Evolutionary conservation across 2,888 invertebrate genomes (phyloP).

Genomic region (Ferdinandea cuprea): DNA sequence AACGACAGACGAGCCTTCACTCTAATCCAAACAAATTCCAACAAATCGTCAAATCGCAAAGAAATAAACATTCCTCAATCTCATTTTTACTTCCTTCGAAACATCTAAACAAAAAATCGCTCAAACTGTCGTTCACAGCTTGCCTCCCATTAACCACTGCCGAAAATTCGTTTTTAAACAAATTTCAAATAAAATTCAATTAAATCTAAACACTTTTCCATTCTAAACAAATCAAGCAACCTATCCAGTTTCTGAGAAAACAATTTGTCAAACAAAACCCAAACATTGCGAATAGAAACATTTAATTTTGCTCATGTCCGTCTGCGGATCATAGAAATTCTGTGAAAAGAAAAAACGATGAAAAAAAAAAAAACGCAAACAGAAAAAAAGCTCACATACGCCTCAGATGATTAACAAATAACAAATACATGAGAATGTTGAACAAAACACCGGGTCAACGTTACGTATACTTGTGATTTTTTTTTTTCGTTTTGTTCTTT

Average conservation of each 20-base stretch:
- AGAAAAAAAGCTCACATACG: constrained; percentile 57
- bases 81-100: no score
- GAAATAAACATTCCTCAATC: no score
- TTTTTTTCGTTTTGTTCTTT: constrained; percentile 10
- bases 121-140: no score
- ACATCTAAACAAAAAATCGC: no score
- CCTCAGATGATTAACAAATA: constrained; percentile 45
- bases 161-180: no score
- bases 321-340: background rate
- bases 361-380: no score
- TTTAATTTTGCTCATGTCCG: background rate
- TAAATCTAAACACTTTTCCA: background rate
- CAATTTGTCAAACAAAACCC: constrained; percentile 26
- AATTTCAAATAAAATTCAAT: no score
- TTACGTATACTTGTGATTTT: constrained; percentile 62
- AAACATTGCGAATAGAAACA: background rate
- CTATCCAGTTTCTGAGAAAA: constrained; percentile 16
- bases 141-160: no score
- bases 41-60: no score
- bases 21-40: no score
- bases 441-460: constrained; percentile 32
- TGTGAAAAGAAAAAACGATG: background rate
- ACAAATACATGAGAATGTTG: constrained; percentile 19
- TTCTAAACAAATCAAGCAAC: background rate
- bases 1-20: no score